Base-by-base conservation (phyloP, 2,797 vertebrate genomes). In the Gephyroberyx darwinii region DNA sequence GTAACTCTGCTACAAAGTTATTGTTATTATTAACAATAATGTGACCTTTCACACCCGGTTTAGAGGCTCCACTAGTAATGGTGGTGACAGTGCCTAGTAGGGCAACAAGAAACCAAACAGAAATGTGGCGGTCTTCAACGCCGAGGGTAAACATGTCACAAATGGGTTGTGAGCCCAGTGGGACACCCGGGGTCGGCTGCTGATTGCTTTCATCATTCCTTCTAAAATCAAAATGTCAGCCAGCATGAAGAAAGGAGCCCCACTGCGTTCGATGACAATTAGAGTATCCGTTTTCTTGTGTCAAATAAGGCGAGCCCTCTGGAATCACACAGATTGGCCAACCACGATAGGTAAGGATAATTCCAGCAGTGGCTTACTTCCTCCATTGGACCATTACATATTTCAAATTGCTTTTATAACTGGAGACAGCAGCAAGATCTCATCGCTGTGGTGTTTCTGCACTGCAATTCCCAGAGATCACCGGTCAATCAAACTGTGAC, bases 171-270 rank as follows among this genome's bases (percentile, higher is more conserved):
- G 71, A 56, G 65, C 87, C 64, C 82, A 77, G 88, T 71, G 80
- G 86, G 88, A 63, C 45, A 72, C 45, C 50, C 33, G 5, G 73
- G 64, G 62, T 61, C 56, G 65, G 74, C 56, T 5, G 64, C 84
- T 89, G 88, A 91, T 92, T 88, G 84, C 88, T 86, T 83, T 80
- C 84, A 77, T 90, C 83, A 83, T 83, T 86, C 64, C 65, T 63
- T 53, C 85, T 86, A 73, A 81, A 86, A 87, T 86, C 87, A 89
- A 90, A 91, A 91, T 88, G 90, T 89, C 91, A 90, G 30, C 82
- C 87, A 88, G 90, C 84, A 1, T 76, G 86, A 88, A 78, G 80
- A 61, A 69, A 70, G 78, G 30, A 0, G 48, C 13, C 89, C 59
- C 65, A 66, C 80, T 84, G 82, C 9, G 83, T 55, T 65, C 9